Base-by-base conservation (phyloP, 2,888 invertebrate genomes). In the Laspeyria flexula region DNA sequence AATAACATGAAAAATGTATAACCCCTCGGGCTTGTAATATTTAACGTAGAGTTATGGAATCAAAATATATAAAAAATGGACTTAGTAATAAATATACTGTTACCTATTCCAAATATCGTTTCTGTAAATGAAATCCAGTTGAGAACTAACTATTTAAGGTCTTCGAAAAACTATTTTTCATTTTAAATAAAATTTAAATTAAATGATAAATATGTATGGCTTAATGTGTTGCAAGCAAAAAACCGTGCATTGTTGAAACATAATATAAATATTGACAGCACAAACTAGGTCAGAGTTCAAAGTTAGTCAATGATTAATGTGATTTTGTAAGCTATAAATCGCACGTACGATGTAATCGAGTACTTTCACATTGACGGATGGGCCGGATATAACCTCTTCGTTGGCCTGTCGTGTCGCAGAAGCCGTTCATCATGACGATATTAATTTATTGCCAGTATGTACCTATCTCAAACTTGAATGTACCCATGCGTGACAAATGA, bases 291-390 rank as follows among this genome's bases (percentile, higher is more conserved):
- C 70, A 67, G 59, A 68, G 58, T 53, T 73, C 70, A 67, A 61
- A 68, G 60, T 53, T 61, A 58, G 41, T 50, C 54, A 57, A 62
- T 75, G 74, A 75, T 75, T 62, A 70, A 77, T 77, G 69, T 58
- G 64, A 63, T 66, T 64, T 55, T 58, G 53, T 58, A 50, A 67
- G 67, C 71, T 68, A 68, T 73, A 75, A 75, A 75, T 77, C 65
- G 72, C 69, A 67, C 65, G 63, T 61, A 56, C 49, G 53, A 43
- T 56, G 55, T 75, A 71, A 76, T 71, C 64, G 71, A 76, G 73
- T 71, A 71, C 71, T 75, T 73, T 65, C 65, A 54, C 65, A 68
- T 73, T 77, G 76, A 77, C 70, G 62, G 71, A 76, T 76, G 76
- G 69, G 56, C 43, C 64, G 68, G 63, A 65, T 72, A 65, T 77